Evolutionary conservation across 1,140 invertebrate species (phyloP), one percentile per base, ranked within the genome.

Genomic region (Drosophila sproati): DNA sequence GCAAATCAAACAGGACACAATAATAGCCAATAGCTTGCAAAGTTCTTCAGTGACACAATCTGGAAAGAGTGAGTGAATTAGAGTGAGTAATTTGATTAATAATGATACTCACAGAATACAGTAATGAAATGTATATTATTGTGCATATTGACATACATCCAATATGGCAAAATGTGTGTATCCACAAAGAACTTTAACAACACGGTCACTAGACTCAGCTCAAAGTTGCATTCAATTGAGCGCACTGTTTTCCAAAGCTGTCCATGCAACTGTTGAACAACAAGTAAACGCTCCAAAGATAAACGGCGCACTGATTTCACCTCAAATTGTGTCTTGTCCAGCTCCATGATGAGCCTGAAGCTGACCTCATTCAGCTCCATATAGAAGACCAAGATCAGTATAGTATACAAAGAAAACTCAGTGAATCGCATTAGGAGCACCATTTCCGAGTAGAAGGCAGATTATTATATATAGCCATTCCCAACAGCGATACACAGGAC

Each of bases 131-230:
- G 32, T 4, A 4, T 5, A 6, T 52, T 4, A 20, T 69, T 32
- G 2, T 56, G 2, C 0, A 41, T 4, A 20, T 59, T 75, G 3
- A 89, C 41, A 32, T 68, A 80, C 0, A 78, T 47, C 83, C 83
- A 88, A 43, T 83, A 88, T 5, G 77, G 77, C 60, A 83, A 0
- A 0, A 69, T 34, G 0, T 71, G 51, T 0, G 45, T 67, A 10
- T 89, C 80, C 50, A 80, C 29, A 34, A 88, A 83, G 4, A 59
- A 54, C 43, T 73, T 88, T 0, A 83, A 2, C 39, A 78, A 20
- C n/a, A 73, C 3, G 0, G n/a, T 6, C 2, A 75, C 48, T 10
- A 89, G 35, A 31, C 83, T 89, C 0, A 74, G 50, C 3, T 41
- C 29, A n/a, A 88, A 88, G 50, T 78, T 63, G 2, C 3, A 4